Percentiles rank a stretch among this genome's conserved stretches.
Evolutionary conservation across 2,888 invertebrate genomes (phyloP).

Genomic region (Cheilosia variabilis): DNA sequence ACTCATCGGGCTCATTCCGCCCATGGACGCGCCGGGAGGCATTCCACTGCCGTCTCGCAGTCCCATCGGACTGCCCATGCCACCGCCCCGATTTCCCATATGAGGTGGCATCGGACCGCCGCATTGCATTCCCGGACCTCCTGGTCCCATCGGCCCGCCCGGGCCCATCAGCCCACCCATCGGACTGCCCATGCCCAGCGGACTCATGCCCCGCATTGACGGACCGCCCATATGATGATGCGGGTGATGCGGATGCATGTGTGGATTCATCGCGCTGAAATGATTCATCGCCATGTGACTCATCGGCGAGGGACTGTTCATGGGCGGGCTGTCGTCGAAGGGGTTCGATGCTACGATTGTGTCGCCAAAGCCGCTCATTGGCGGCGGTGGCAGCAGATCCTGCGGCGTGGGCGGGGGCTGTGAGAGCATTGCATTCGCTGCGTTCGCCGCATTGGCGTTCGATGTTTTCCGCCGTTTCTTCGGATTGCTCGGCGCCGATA

Average conservation of each 20-base stretch:
- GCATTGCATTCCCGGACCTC: conserved; percentile 79
- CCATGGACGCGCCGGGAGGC: conserved; percentile 81
- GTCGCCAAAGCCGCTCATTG: conserved; percentile 94
- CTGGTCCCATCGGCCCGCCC: conserved; percentile 69
- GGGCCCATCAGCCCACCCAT: conserved; percentile 76
- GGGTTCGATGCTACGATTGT: conserved; percentile 97
- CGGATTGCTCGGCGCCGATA: conserved; percentile 91
- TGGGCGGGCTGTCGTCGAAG: conserved; percentile 91
- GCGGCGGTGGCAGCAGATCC: conserved; percentile 91
- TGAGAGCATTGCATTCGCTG: conserved; percentile 86
- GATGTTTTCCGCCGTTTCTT: conserved; percentile 94
- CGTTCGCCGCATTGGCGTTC: conserved; percentile 85
- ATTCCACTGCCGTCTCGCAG: conserved; percentile 84
- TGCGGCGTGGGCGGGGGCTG: conserved; percentile 90
- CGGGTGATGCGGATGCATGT: conserved; percentile 89
- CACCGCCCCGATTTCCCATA: conserved; percentile 82
- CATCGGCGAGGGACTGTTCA: conserved; percentile 84
- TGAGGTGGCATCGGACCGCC: conserved; percentile 81
- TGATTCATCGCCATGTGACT: conserved; percentile 87
- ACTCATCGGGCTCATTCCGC: conserved; percentile 85
- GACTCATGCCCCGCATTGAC: conserved; percentile 84
- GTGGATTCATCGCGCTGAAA: conserved; percentile 86
- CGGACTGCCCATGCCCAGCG: conserved; percentile 79
- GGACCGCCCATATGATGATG: conserved; percentile 86
- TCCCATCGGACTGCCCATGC: conserved; percentile 85